Conservation (phyloP, 2,888 invertebrate genomes). For the Cataglyphis altisquamis region DNA sequence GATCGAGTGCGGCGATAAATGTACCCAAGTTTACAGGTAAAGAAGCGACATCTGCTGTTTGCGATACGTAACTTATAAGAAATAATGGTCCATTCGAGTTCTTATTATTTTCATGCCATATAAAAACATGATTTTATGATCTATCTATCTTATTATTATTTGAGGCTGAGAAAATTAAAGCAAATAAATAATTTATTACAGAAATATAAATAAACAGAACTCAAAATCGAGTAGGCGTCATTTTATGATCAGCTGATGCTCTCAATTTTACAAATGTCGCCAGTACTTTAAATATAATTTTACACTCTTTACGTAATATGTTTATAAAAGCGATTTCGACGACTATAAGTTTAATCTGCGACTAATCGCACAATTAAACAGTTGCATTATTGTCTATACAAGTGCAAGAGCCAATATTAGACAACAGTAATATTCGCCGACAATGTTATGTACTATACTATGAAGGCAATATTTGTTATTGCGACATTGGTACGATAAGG, state of each 20-base stretch:
- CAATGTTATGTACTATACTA: constrained; percentile 64
- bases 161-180: background rate
- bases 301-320: constrained; percentile 11
- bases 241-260: constrained; percentile 12
- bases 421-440: background rate
- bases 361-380: background rate
- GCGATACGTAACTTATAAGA: background rate
- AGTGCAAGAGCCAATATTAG: background rate
- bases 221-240: background rate
- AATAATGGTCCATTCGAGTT: background rate
- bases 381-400: background rate
- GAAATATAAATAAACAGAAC: background rate
- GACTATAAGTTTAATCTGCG: background rate
- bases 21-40: no score
- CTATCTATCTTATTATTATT: background rate
- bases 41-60: constrained; percentile 14
- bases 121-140: background rate
- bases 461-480: constrained; percentile 67
- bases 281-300: background rate
- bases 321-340: background rate
- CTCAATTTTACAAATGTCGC: background rate
- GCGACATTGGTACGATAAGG: constrained; percentile 61
- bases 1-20: no score
- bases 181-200: background rate
- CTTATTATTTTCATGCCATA: background rate